Conservation (phyloP, 2,888 invertebrate species). For the Acanthosoma haemorrhoidale region DNA sequence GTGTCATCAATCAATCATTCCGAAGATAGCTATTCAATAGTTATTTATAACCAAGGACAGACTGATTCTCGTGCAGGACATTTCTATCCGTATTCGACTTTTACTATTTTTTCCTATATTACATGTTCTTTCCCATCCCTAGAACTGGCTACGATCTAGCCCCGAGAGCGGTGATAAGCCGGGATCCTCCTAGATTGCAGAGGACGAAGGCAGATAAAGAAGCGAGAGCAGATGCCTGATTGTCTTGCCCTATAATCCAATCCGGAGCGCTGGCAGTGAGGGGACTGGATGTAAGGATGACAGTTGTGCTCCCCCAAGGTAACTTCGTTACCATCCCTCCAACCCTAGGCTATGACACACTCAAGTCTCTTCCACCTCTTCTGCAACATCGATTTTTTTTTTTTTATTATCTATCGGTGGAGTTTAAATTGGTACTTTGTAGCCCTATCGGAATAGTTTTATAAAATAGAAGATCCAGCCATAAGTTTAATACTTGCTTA, state of each 20-base stretch:
- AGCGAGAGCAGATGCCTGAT: conserved; percentile 10
- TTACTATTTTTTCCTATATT: not conserved
- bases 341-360: conserved; percentile 9
- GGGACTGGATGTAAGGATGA: conserved; percentile 17
- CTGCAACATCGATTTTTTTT: not conserved
- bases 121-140: not conserved
- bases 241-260: conserved; percentile 2
- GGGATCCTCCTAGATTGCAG: not conserved
- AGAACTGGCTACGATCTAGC: too few relatives aligned
- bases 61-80: not conserved
- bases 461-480: too few relatives aligned
- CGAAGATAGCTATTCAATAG: too few relatives aligned
- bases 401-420: too few relatives aligned
- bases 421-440: too few relatives aligned
- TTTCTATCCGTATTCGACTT: not conserved
- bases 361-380: not conserved
- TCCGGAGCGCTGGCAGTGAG: not conserved
- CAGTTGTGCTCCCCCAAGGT: conserved; percentile 14
- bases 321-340: conserved; percentile 16
- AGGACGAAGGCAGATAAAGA: not conserved
- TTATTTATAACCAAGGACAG: too few relatives aligned
- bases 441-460: too few relatives aligned
- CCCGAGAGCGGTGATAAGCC: not conserved
- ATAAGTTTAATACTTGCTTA: too few relatives aligned
- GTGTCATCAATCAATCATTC: too few relatives aligned